A percentile compares a stretch with the other conserved stretches of the same genome.
These are phyloP conservation scores for Nylanderia fulva DNA, from an alignment of 1,140 invertebrate species.

Conservation along the genomic window DNA sequence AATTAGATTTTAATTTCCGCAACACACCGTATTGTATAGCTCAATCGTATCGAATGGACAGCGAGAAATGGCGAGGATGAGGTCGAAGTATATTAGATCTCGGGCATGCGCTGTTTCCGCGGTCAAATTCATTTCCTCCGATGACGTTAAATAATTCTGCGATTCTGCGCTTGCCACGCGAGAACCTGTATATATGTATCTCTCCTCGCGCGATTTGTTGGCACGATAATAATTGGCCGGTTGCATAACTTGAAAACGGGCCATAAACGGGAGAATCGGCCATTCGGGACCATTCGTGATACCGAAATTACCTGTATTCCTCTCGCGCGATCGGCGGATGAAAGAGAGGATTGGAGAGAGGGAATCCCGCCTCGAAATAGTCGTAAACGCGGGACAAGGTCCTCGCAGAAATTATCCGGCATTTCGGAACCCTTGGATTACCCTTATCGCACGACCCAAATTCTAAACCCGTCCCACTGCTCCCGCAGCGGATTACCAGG, in stretches of 20 bases:
- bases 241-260: constrained; percentile 51
- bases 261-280: constrained; percentile 46
- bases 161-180: constrained; percentile 40
- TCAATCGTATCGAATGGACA: not conserved
- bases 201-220: constrained; percentile 44
- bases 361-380: constrained; percentile 7
- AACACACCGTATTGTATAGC: not conserved
- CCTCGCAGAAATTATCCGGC: constrained; percentile 72
- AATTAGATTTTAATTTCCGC: constrained; percentile 17
- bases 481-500: constrained; percentile 62
- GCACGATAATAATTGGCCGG: constrained; percentile 67
- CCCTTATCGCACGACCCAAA: constrained; percentile 72
- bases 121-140: constrained; percentile 23
- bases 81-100: constrained; percentile 2
- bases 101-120: not conserved
- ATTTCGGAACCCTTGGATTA: constrained; percentile 74
- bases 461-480: constrained; percentile 55
- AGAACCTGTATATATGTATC: constrained; percentile 41
- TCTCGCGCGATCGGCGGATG: constrained; percentile 29
- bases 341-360: not conserved
- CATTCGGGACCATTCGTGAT: constrained; percentile 54
- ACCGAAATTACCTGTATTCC: constrained; percentile 58
- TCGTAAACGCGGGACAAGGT: constrained; percentile 62
- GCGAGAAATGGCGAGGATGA: not conserved
- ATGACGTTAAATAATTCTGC: constrained; percentile 51